A percentile compares a stretch with the other conserved stretches of the same genome.
These are phyloP conservation scores for Echinops telfairi DNA, from an alignment of 2,113 vertebrate genomes.

Conservation along the genomic window DNA sequence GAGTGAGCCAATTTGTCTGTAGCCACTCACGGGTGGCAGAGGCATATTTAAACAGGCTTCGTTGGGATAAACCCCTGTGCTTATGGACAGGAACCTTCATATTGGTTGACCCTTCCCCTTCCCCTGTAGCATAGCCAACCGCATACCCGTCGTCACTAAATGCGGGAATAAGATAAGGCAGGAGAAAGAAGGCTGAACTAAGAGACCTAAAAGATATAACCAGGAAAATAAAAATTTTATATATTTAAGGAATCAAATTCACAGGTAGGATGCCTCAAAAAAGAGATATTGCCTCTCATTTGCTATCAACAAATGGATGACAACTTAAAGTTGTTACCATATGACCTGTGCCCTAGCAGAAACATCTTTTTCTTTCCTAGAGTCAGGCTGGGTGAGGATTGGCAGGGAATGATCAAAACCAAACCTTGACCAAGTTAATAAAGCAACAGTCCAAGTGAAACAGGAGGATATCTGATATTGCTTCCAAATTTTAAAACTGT, in stretches of 20 bases:
- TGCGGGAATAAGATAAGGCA: background rate
- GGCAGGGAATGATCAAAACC: background rate
- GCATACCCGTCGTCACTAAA: background rate
- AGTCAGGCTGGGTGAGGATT: slow-evolving; percentile 1
- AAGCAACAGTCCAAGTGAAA: slow-evolving; percentile 19
- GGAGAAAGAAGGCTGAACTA: background rate
- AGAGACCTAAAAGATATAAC: background rate
- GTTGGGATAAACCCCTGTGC: too few species aligned
- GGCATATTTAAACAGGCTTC: too few species aligned
- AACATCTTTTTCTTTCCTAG: background rate
- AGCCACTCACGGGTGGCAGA: too few species aligned
- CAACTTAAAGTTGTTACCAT: background rate
- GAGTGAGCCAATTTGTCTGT: too few species aligned
- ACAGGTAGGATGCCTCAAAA: background rate
- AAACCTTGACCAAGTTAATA: background rate
- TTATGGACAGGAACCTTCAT: too few species aligned
- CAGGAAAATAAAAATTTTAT: background rate
- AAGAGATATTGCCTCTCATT: background rate
- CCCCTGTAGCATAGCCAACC: background rate
- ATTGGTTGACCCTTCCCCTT: background rate
- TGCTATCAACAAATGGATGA: background rate
- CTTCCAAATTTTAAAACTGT: background rate
- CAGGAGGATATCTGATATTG: background rate
- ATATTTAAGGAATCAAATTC: slow-evolving; percentile 9
- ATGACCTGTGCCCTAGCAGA: background rate